Percentiles rank a stretch among this genome's conserved stretches.
Conservation (phyloP, 1,140 invertebrate species). For the Brachionus rubens region DNA sequence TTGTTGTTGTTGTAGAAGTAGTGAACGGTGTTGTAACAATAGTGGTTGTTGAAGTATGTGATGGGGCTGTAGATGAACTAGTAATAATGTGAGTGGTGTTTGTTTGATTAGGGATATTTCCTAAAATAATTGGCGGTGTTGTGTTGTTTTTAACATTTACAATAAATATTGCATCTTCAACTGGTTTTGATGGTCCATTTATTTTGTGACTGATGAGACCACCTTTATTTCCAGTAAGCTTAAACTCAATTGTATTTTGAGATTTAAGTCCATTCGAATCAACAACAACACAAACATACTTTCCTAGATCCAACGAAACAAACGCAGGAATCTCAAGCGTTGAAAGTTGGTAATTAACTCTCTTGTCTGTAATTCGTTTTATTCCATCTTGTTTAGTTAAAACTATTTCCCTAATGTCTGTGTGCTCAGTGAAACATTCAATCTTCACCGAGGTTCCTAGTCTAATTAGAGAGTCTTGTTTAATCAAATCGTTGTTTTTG, state of each 20-base stretch:
- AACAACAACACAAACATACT: neutral
- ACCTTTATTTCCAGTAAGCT: neutral
- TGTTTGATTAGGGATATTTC: no score
- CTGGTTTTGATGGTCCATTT: neutral
- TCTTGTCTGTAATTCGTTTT: neutral
- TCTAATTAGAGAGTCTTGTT: neutral
- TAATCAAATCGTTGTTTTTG: neutral
- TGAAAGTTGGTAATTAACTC: neutral
- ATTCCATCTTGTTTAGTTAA: neutral
- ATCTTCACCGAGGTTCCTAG: neutral
- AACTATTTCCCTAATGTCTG: neutral
- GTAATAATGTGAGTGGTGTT: no score
- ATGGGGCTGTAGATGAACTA: no score
- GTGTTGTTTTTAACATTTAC: no score
- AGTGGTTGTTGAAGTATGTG: neutral
- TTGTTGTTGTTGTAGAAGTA: no score
- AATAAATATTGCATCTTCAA: no score
- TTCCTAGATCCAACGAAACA: neutral
- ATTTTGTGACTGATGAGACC: constrained; percentile 3
- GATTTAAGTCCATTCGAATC: neutral
- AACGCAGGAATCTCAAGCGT: neutral
- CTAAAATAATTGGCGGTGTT: no score
- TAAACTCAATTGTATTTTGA: constrained; percentile 1
- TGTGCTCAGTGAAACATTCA: neutral
- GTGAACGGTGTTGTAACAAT: neutral